Conservation (phyloP, 2,797 vertebrate genomes). For the Parotocinclus haroldoi region DNA sequence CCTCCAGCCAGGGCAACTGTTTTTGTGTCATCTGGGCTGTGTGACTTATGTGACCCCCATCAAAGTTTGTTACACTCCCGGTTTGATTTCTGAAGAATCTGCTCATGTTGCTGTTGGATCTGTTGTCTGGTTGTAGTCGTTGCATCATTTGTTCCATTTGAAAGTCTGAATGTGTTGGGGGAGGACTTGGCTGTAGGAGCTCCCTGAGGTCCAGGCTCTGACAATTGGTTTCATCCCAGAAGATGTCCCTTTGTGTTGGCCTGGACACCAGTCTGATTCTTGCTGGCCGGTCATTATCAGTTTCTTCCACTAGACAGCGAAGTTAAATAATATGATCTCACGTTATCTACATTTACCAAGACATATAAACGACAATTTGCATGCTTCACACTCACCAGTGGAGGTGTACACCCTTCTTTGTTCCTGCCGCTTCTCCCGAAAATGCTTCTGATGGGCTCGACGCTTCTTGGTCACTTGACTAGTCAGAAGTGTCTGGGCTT, state of each 20-base stretch:
- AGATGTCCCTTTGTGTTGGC: constrained; percentile 55
- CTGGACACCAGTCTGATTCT: constrained; percentile 57
- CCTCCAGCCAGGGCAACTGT: constrained; percentile 37
- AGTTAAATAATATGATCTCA: not conserved
- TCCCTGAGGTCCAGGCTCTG: constrained; percentile 52
- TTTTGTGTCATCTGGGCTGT: constrained; percentile 7
- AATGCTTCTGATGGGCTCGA: constrained; percentile 48
- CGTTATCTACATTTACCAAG: not conserved
- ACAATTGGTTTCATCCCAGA: constrained; percentile 73
- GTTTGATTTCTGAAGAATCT: not conserved
- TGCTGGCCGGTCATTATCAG: constrained; percentile 33
- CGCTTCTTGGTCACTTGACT: constrained; percentile 46
- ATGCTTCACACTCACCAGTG: constrained; percentile 39
- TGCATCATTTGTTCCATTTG: not conserved
- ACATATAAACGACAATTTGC: not conserved
- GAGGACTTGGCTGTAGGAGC: constrained; percentile 43
- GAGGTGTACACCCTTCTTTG: constrained; percentile 44
- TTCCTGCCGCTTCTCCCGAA: constrained; percentile 48
- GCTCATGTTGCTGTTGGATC: not conserved
- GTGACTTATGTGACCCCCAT: not conserved
- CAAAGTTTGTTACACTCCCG: constrained; percentile 11
- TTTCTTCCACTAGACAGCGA: constrained; percentile 20
- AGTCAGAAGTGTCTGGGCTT: constrained; percentile 55
- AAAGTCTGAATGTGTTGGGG: constrained; percentile 14
- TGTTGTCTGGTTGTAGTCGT: not conserved